Base-by-base conservation (phyloP, 2,888 invertebrate species). In the Artemia sinica region DNA sequence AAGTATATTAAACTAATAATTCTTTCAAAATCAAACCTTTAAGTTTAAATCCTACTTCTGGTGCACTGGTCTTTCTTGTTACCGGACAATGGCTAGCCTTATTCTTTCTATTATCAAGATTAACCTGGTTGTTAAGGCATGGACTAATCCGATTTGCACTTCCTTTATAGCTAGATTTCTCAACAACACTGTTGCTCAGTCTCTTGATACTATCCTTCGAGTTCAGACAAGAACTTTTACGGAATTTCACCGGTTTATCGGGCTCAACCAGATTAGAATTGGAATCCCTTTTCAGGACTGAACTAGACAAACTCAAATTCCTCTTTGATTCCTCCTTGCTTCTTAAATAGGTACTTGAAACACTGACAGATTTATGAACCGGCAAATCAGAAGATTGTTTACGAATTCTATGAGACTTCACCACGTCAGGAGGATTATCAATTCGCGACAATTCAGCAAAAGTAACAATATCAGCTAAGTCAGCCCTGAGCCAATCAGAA, bases 341-440 rank as follows among this genome's bases (percentile, higher is more conserved):
- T 18, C 58, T 58, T 18, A 58, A 9, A 58, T 10, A 58, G 8
- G 58, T 58, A 18, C 58, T 58, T 9, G 58, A 58, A 58, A 58
- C 58, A 58, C 58, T 58, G 58, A 58, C 58, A 14, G 58, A 58
- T 58, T 58, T 58, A 58, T 58, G 58, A 58, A 58, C 18, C 8
- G 58, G 58, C n/a, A 58, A 18, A 18, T 58, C 58, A 18, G 9
- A 58, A 18, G 58, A 58, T 58, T 58, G 58, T 10, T 58, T 58
- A 8, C 58, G 58, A n/a, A 58, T 18, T 18, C 58, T 58, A 18
- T 58, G 58, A 18, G 58, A 58, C 58, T 58, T 58, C 14, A 58
- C 58, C 58, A 58, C n/a, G 58, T 58, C 58, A 18, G 58, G 58
- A 58, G 58, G 58, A 18, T 58, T 58, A 18, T 58, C 58, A 18